phyloP scores from a whole-genome alignment of 92 coral and sea anemone genomes.

The Zoanthus gigantus region DNA sequence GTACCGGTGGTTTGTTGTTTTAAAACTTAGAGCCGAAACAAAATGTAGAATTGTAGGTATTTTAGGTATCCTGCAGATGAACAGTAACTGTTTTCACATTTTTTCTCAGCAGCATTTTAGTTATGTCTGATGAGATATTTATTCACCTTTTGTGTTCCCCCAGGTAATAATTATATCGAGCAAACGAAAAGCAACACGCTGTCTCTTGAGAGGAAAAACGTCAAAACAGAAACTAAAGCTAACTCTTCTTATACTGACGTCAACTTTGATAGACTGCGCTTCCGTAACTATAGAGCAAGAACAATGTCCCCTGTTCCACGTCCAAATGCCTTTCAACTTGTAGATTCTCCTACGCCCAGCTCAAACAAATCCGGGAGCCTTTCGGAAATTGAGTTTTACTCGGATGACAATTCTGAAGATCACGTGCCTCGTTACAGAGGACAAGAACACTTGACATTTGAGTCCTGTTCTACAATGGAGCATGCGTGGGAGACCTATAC shows the following conservation, averaged over 20 bases:
- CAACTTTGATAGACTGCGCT: neutral
- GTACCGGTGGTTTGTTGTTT: too few species aligned
- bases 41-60: too few species aligned
- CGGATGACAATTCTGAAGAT: neutral
- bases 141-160: too few species aligned
- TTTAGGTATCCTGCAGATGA: too few species aligned
- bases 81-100: too few species aligned
- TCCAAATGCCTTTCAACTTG: neutral
- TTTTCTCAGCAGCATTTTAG: too few species aligned
- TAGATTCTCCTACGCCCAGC: neutral
- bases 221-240: neutral
- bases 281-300: neutral
- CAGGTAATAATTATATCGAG: too few species aligned
- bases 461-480: neutral
- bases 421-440: neutral
- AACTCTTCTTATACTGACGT: neutral
- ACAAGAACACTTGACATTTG: neutral
- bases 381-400: neutral
- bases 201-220: neutral
- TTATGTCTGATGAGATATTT: too few species aligned
- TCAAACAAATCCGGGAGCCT: constrained; percentile 31
- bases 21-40: too few species aligned
- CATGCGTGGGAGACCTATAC: neutral
- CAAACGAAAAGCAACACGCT: too few species aligned
- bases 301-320: neutral